A percentile compares a stretch with the other conserved stretches of the same genome.
Evolutionary conservation across 2,797 vertebrate species (phyloP).

Genomic region (Brachyrhaphis roseni): DNA sequence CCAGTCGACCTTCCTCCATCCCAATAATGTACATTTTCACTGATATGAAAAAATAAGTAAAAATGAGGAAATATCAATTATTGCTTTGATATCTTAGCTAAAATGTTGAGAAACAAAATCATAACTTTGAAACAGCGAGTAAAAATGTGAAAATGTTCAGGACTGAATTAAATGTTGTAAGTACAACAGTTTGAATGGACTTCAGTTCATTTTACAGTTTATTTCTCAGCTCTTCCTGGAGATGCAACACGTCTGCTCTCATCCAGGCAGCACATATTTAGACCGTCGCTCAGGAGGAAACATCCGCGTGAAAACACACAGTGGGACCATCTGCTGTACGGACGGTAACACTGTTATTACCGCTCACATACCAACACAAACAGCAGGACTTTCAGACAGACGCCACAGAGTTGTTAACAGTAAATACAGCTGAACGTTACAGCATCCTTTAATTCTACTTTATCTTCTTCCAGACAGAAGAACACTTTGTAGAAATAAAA

Average conservation of each 20-base stretch:
- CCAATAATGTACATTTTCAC: too few relatives aligned
- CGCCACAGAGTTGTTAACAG: not conserved
- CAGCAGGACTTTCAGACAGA: not conserved
- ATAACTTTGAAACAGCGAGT: not conserved
- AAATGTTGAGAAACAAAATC: not conserved
- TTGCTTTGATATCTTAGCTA: not conserved
- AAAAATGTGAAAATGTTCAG: not conserved
- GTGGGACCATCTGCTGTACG: conserved; percentile 36
- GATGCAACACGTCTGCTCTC: too few relatives aligned
- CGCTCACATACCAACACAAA: not conserved
- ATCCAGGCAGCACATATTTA: not conserved
- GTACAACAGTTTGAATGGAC: not conserved
- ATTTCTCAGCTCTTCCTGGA: not conserved
- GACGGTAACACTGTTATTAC: conserved; percentile 1
- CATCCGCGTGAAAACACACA: conserved; percentile 27
- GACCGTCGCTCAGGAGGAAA: conserved; percentile 23
- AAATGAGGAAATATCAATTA: not conserved
- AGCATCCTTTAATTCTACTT: not conserved
- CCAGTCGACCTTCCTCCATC: too few relatives aligned
- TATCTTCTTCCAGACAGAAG: not conserved
- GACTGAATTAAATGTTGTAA: not conserved
- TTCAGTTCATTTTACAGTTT: not conserved
- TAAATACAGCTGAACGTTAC: not conserved
- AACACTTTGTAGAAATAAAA: not conserved
- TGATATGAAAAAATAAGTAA: not conserved